Conservation (phyloP, 2,888 invertebrate species). For the Synanthedon tipuliformis region DNA sequence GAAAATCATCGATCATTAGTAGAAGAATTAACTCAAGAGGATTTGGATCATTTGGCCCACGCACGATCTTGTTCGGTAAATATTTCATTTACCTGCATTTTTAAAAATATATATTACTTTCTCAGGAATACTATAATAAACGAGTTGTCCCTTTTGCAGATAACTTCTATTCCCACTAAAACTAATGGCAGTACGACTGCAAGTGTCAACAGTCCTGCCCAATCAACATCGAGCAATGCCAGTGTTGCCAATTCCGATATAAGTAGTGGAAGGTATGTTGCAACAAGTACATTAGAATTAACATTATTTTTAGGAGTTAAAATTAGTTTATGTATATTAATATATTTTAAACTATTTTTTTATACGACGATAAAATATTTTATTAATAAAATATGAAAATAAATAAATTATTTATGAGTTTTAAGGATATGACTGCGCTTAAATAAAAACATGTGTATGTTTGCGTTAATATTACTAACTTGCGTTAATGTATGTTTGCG, state of each 20-base stretch:
- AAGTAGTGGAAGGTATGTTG: slow-evolving; percentile 57
- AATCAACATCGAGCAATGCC: slow-evolving; percentile 38
- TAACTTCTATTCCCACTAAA: slow-evolving; percentile 57
- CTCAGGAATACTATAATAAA: too few relatives aligned
- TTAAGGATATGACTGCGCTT: too few relatives aligned
- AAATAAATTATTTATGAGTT: too few relatives aligned
- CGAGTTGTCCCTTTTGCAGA: slow-evolving; percentile 19
- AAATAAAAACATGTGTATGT: too few relatives aligned
- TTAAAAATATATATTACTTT: background rate
- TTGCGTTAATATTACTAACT: too few relatives aligned
- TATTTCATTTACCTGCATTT: slow-evolving; percentile 8
- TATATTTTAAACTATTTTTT: too few relatives aligned
- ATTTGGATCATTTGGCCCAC: slow-evolving; percentile 83
- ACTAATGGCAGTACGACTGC: slow-evolving; percentile 29
- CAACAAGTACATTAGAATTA: background rate
- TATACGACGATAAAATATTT: too few relatives aligned
- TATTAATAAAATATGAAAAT: too few relatives aligned
- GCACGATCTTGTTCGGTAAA: slow-evolving; percentile 88
- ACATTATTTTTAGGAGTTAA: background rate
- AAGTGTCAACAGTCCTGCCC: slow-evolving; percentile 34
- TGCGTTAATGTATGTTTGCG: too few relatives aligned
- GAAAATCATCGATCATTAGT: slow-evolving; percentile 88
- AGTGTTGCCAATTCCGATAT: slow-evolving; percentile 59
- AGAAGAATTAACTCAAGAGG: slow-evolving; percentile 87
- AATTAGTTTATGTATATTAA: background rate